Conservation (phyloP, 2,113 vertebrate genomes). For the Hemicordylus capensis region DNA sequence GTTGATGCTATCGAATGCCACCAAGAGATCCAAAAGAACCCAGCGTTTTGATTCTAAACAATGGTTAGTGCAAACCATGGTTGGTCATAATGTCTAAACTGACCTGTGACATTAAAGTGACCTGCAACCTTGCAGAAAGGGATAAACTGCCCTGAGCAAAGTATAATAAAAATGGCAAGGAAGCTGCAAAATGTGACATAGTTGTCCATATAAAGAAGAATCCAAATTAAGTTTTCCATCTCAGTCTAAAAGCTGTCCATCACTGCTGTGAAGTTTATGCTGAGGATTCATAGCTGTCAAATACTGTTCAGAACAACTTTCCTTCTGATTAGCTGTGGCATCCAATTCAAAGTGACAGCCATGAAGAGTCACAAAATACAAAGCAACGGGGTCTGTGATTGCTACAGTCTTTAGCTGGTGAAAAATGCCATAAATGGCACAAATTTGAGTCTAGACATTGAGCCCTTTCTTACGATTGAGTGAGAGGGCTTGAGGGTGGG, state of each 20-base stretch:
- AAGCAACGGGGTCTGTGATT: background rate
- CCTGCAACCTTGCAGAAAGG: background rate
- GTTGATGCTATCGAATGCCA: no score
- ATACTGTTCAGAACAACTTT: background rate
- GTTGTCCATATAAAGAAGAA: background rate
- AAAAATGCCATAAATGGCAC: background rate
- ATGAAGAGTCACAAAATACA: background rate
- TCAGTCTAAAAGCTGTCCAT: background rate
- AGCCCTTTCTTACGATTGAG: no score
- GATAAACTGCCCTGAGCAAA: background rate
- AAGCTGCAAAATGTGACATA: background rate
- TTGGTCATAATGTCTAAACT: background rate
- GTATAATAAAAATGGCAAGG: background rate
- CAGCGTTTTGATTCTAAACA: background rate
- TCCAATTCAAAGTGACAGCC: slow-evolving; percentile 3
- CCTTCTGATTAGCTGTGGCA: background rate
- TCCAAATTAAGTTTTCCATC: background rate
- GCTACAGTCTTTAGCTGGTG: background rate
- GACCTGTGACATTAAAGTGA: background rate
- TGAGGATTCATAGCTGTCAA: slow-evolving; percentile 4
- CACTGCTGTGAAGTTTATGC: background rate
- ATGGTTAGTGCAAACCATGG: background rate
- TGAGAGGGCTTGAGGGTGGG: no score
- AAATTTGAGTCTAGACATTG: background rate
- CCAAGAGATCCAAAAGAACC: no score